Conservation (phyloP, 1,140 invertebrate genomes). For the Apis florea region DNA sequence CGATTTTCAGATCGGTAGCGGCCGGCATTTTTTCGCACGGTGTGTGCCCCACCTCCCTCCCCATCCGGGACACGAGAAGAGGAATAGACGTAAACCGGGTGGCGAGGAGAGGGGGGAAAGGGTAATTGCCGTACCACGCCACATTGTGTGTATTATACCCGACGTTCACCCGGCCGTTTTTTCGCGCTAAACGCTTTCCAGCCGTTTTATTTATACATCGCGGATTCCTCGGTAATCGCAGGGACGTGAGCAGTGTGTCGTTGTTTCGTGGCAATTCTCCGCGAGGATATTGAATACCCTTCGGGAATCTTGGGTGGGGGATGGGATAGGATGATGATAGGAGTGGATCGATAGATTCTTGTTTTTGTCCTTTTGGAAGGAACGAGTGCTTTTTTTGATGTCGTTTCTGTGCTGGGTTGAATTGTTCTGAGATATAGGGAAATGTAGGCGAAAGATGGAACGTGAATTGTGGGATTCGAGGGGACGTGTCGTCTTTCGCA, state of each 20-base stretch:
- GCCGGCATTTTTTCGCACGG: slow-evolving; percentile 61
- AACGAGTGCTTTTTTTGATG: too few species aligned
- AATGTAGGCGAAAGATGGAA: too few species aligned
- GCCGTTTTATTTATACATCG: slow-evolving; percentile 25
- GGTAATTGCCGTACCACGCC: slow-evolving; percentile 40
- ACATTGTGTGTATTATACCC: background rate
- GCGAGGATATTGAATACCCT: too few species aligned
- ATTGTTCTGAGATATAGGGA: too few species aligned
- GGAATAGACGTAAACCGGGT: slow-evolving; percentile 32
- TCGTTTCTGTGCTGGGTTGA: too few species aligned
- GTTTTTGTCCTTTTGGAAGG: too few species aligned
- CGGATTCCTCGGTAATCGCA: slow-evolving; percentile 15
- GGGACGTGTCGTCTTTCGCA: too few species aligned
- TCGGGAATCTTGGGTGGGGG: too few species aligned
- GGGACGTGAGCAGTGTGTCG: background rate
- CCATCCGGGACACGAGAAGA: slow-evolving; percentile 42
- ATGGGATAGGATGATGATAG: too few species aligned
- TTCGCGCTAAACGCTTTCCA: slow-evolving; percentile 5
- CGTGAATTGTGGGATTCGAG: too few species aligned
- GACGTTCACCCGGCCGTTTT: slow-evolving; percentile 5
- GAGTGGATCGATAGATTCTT: too few species aligned
- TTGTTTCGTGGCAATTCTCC: too few species aligned
- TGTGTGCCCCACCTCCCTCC: slow-evolving; percentile 12
- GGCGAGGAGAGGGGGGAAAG: background rate
- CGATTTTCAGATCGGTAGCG: slow-evolving; percentile 69